These are phyloP conservation scores for Heteropelma amictum DNA, from an alignment of 2,888 invertebrate species.

Conservation along the genomic window DNA sequence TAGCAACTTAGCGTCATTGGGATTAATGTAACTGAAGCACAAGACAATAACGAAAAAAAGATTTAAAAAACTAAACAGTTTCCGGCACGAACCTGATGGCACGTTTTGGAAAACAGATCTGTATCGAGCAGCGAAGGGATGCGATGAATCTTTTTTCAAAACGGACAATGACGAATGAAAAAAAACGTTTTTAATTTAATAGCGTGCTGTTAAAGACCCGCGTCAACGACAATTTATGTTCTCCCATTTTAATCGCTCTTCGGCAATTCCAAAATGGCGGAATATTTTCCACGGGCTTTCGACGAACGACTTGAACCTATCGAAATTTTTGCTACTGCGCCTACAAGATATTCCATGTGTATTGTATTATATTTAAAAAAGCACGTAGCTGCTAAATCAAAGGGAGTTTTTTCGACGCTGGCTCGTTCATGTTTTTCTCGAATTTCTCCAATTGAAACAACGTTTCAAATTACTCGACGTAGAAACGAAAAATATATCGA, in stretches of 20 bases:
- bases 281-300: conserved; percentile 23
- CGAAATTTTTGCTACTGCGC: conserved; percentile 49
- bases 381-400: background rate
- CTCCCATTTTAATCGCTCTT: conserved; percentile 2
- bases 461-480: no score
- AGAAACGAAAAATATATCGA: conserved; percentile 14
- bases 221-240: background rate
- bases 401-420: conserved; percentile 18
- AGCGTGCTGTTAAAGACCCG: background rate
- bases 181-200: background rate
- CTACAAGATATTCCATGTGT: conserved; percentile 43
- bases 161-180: conserved; percentile 16
- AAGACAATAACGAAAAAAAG: conserved; percentile 29
- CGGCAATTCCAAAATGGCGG: conserved; percentile 30
- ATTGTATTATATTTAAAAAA: background rate
- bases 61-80: conserved; percentile 6
- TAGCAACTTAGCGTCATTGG: conserved; percentile 19
- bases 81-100: no score
- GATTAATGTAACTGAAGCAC: background rate
- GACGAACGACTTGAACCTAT: conserved; percentile 16
- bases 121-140: conserved; percentile 35
- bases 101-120: no score
- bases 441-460: conserved; percentile 18
- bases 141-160: conserved; percentile 44
- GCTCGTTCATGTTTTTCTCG: conserved; percentile 11